Percentiles rank a stretch among this genome's conserved stretches.
phyloP scores from a whole-genome alignment of 2,113 vertebrate genomes.

The Callionymus lyra region DNA sequence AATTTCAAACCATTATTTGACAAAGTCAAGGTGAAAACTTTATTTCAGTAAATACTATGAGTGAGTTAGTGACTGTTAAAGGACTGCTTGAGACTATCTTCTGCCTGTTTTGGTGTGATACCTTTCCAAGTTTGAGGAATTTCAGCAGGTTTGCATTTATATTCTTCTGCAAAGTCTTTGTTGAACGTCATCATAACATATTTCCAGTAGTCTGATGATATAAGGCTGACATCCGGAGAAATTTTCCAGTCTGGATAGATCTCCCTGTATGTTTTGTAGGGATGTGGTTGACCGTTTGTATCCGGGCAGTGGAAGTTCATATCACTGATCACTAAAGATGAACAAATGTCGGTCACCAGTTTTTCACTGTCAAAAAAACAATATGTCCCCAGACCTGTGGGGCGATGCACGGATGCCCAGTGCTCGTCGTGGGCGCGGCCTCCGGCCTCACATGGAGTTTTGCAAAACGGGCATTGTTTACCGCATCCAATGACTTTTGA shows the following conservation, averaged over 20 bases:
- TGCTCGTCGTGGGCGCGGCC: constrained; percentile 37
- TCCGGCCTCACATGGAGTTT: constrained; percentile 61
- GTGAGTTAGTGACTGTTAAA: too few relatives aligned
- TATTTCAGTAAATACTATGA: too few relatives aligned
- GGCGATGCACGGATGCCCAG: constrained; percentile 36
- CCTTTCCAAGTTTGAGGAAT: constrained; percentile 32
- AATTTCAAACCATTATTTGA: too few relatives aligned
- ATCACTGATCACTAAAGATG: constrained; percentile 23
- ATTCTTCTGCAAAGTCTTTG: constrained; percentile 31
- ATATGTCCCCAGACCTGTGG: constrained; percentile 19
- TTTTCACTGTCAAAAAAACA: rapidly evolving
- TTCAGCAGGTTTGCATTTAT: constrained; percentile 16
- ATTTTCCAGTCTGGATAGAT: constrained; percentile 59
- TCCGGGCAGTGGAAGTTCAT: rapidly evolving
- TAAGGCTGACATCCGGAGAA: constrained; percentile 37
- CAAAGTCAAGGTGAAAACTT: too few relatives aligned
- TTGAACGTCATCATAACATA: constrained; percentile 44
- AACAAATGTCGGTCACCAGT: constrained; percentile 30
- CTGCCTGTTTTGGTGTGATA: constrained; percentile 26
- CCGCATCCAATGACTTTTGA: constrained; percentile 55
- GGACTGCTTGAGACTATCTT: constrained; percentile 22
- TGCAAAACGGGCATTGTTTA: constrained; percentile 61
- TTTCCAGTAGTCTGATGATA: constrained; percentile 58
- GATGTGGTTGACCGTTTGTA: background rate
- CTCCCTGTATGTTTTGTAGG: constrained; percentile 28